Base-by-base conservation (phyloP, 2,113 vertebrate genomes). In the Pluvialis apricaria region DNA sequence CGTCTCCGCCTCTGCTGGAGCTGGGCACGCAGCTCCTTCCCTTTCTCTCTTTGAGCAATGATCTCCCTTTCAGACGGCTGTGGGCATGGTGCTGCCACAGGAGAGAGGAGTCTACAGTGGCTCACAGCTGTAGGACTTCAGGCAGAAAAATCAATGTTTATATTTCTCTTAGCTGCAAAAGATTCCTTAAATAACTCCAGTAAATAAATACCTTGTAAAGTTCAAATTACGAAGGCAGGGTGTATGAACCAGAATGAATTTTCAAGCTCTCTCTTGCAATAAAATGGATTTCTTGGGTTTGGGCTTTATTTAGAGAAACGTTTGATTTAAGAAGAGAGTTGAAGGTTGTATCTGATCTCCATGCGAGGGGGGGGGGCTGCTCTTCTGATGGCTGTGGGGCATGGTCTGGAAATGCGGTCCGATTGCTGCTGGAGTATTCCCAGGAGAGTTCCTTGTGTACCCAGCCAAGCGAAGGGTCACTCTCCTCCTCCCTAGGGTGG, bases 101-200 rank as follows among this genome's bases (percentile, higher is more conserved):
- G 32, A 49, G 64, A 68, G 55, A 57, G 45, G 40, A 21, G 45
- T 51, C 31, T 28, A 11, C 20, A 15, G 73, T 29, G 54, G n/a
- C 72, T 94, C 68, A 19, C 72, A 77, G 78, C 78, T 85, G 70
- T 47, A 69, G 87, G 84, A 85, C 85, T 88, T 76, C 40, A 88
- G 75, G 87, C 90, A 92, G 75, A 90, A 95, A 96, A 96, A 96
- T 92, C 96, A 88, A 70, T 93, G 88, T 96, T 97, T 95, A 10
- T 76, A 25, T 87, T 96, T 90, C 87, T 95, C 42, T 82, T 77
- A 80, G 69, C 82, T 91, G 82, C 79, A 61, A 91, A 70, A 80
- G 52, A 45, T 76, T 71, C 64, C 70, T 57, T 65, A 81, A 81
- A 80, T 94, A 94, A 92, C 79, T 78, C 75, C 79, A 51, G 71